These are phyloP conservation scores for Rhagium mordax DNA, from an alignment of 2,888 invertebrate species.

Conservation along the genomic window DNA sequence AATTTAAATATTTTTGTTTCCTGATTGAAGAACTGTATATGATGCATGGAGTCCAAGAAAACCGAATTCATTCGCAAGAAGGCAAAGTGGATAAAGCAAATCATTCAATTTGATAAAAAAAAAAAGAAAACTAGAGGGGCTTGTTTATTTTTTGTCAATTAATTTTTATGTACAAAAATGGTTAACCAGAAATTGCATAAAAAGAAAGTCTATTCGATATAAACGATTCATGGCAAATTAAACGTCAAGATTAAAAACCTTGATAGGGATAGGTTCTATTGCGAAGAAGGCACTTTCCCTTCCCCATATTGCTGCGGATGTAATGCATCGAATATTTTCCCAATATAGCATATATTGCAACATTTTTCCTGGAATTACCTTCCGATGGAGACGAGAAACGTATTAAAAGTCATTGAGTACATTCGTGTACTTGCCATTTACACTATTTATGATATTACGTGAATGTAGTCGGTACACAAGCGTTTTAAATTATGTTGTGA, in stretches of 20 bases:
- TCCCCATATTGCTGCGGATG: conserved; percentile 26
- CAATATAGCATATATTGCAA: conserved; percentile 34
- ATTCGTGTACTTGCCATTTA: conserved; percentile 40
- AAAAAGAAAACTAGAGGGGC: too few relatives aligned
- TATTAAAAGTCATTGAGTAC: conserved; percentile 45
- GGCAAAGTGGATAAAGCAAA: too few relatives aligned
- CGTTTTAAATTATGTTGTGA: conserved; percentile 36
- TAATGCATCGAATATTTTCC: conserved; percentile 1
- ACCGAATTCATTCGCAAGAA: too few relatives aligned
- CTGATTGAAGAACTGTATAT: too few relatives aligned
- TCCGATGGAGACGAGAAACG: conserved; percentile 51
- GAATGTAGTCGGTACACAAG: conserved; percentile 33
- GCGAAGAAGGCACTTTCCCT: not conserved
- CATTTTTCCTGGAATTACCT: conserved; percentile 50
- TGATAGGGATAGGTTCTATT: conserved; percentile 16
- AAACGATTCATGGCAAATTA: not conserved
- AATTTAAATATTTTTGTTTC: too few relatives aligned
- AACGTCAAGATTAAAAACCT: not conserved
- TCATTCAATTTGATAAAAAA: too few relatives aligned
- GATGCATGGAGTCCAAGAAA: too few relatives aligned
- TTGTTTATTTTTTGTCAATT: too few relatives aligned
- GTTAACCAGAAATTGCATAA: not conserved
- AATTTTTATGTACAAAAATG: too few relatives aligned
- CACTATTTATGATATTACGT: conserved; percentile 44
- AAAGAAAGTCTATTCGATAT: too few relatives aligned